phyloP scores from a whole-genome alignment of 1,140 invertebrate genomes.

The Thaumatotibia leucotreta region DNA sequence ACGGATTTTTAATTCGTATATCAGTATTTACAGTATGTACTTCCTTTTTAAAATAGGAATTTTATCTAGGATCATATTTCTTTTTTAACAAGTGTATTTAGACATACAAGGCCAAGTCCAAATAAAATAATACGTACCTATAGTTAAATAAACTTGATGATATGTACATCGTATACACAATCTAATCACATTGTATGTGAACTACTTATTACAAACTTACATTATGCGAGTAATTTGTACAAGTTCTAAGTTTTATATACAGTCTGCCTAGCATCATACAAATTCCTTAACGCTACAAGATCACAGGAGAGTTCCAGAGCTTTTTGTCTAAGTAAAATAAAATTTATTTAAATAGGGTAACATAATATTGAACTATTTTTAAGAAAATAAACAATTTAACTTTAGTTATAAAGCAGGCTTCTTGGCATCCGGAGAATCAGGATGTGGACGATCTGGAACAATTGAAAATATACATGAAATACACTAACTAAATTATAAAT shows the following conservation, averaged over 20 bases:
- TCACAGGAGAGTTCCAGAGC: constrained; percentile 75
- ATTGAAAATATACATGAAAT: constrained; percentile 25
- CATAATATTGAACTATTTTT: constrained; percentile 52
- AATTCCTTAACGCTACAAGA: constrained; percentile 60
- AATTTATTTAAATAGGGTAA: constrained; percentile 56
- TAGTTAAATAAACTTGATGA: constrained; percentile 24
- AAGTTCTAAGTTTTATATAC: constrained; percentile 26
- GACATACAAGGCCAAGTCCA: background rate
- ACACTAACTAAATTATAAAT: no score
- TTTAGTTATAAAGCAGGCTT: constrained; percentile 69
- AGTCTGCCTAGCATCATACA: constrained; percentile 40
- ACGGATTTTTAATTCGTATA: constrained; percentile 15
- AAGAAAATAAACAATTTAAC: constrained; percentile 36
- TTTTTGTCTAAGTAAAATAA: constrained; percentile 39
- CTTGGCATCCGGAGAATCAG: constrained; percentile 68
- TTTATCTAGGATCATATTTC: background rate
- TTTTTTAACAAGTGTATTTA: background rate
- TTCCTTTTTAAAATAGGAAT: background rate
- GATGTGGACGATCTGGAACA: constrained; percentile 62
- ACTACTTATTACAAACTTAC: background rate
- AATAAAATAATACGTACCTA: constrained; percentile 41
- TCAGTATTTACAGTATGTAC: background rate
- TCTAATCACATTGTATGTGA: constrained; percentile 49
- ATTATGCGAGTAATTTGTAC: constrained; percentile 36
- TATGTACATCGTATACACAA: constrained; percentile 39